Evolutionary conservation across 2,888 invertebrate genomes (phyloP).

Genomic region (Drosophila kambysellisi): DNA sequence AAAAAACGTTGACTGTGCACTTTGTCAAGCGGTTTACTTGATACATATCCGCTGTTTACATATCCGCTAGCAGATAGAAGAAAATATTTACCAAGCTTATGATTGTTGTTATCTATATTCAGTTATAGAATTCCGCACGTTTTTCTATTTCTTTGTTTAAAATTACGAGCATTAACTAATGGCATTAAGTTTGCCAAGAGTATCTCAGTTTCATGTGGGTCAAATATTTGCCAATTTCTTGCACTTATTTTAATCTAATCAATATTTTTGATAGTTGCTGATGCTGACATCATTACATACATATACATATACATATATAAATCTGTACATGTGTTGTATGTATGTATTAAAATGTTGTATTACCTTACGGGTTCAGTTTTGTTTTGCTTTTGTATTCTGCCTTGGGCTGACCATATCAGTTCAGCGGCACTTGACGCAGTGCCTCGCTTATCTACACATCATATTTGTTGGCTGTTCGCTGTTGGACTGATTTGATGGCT

Average conservation of each 20-base stretch:
- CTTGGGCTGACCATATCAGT: conserved; percentile 62
- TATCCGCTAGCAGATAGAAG: not conserved
- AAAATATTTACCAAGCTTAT: not conserved
- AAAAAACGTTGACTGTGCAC: not conserved
- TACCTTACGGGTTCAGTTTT: conserved; percentile 17
- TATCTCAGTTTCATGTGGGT: conserved; percentile 10
- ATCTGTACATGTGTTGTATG: not conserved
- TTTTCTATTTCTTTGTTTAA: not conserved
- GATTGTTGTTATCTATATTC: too few species aligned
- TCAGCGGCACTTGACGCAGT: conserved; percentile 65
- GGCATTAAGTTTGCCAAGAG: conserved; percentile 15
- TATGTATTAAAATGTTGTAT: conserved; percentile 18
- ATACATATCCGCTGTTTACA: not conserved
- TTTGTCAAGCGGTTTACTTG: not conserved
- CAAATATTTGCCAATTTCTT: conserved; percentile 14
- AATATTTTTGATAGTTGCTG: conserved; percentile 22
- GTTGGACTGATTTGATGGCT: conserved; percentile 31
- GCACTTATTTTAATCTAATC: conserved; percentile 47
- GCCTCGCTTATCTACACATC: conserved; percentile 49
- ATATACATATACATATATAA: not conserved
- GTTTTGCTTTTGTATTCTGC: conserved; percentile 5
- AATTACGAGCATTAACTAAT: not conserved
- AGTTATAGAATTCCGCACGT: not conserved
- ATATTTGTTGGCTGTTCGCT: conserved; percentile 8
- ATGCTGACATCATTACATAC: conserved; percentile 21